Percentiles rank a stretch among this genome's conserved stretches.
These are phyloP conservation scores for Bombyx huttoni DNA, from an alignment of 2,888 invertebrate species.

Conservation along the genomic window DNA sequence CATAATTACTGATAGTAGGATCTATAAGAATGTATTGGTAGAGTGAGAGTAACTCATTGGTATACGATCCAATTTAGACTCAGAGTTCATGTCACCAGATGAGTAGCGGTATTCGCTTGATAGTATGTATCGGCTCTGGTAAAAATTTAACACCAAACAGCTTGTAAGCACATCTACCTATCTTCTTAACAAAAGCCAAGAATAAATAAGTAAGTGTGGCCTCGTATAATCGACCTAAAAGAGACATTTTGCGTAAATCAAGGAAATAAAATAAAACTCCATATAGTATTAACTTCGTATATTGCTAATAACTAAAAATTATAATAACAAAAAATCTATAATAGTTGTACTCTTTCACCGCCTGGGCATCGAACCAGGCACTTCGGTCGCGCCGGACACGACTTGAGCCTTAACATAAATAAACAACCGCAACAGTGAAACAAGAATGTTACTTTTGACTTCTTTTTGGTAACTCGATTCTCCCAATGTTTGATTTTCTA, in stretches of 20 bases:
- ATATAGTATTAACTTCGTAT: conserved; percentile 1
- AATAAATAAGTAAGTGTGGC: too few relatives aligned
- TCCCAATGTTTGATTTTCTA: not conserved
- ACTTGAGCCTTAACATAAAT: not conserved
- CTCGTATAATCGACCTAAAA: too few relatives aligned
- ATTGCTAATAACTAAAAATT: conserved; percentile 2
- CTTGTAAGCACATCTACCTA: too few relatives aligned
- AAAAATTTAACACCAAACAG: too few relatives aligned
- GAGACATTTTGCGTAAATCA: not conserved
- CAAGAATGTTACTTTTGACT: not conserved
- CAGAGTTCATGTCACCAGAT: too few relatives aligned
- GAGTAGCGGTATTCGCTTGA: too few relatives aligned
- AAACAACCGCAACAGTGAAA: not conserved
- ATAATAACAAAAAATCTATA: not conserved
- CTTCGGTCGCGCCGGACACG: not conserved
- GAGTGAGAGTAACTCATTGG: too few relatives aligned
- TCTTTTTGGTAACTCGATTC: not conserved
- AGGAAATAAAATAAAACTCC: not conserved
- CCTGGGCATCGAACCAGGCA: not conserved
- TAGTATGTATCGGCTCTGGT: too few relatives aligned
- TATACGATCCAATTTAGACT: too few relatives aligned
- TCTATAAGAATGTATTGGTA: too few relatives aligned
- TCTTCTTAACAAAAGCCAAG: too few relatives aligned
- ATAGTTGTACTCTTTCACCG: not conserved
- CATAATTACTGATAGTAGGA: too few relatives aligned